Base-by-base conservation (phyloP, 2,113 vertebrate genomes). In the Pluvialis apricaria region DNA sequence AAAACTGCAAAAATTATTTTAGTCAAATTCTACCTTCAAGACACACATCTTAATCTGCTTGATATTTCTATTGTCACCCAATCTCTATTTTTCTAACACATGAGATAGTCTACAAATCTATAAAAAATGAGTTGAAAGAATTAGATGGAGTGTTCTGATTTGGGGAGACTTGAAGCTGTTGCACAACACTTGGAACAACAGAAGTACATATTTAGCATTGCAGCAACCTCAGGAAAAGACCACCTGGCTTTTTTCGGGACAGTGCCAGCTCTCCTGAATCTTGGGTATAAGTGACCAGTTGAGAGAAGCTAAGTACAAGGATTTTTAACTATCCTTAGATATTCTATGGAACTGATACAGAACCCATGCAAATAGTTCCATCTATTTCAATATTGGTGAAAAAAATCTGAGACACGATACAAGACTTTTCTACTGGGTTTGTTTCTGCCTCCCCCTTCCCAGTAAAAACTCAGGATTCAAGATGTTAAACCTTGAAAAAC, bases 191-290 rank as follows among this genome's bases (percentile, higher is more conserved):
- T 71, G n/a, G 29, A 76, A 79, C 4, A 86, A 40, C 12, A 71
- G 25, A 36, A 31, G 2, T 13, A 94, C 10, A 5, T 49, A 45
- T 8, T 65, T 13, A 22, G 25, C 10, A 15, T 51, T 93, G 44
- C 22, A 83, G 47, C 25, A 81, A 49, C 8, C 40, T 18, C 16
- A 32, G 69, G 16, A 55, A 31, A 86, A 62, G 31, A 52, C 47
- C 2, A 5, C n/a, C 34, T 71, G 36, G 18, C 13, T 58, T 77
- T 92, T 64, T 15, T 19, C 0, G 0, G 29, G 40, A 66, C 3
- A 58, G 26, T 47, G 45, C 6, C 24, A 65, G 44, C 5, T 47
- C 15, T 91, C 7, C 58, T 34, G 32, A 24, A 5, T 71, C 26
- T 60, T 15, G 3, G 6, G 7, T 5, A 9, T 16, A 29, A 82